Evolutionary conservation across 2,888 invertebrate genomes (phyloP).

Genomic region (Drosophila formosana): DNA sequence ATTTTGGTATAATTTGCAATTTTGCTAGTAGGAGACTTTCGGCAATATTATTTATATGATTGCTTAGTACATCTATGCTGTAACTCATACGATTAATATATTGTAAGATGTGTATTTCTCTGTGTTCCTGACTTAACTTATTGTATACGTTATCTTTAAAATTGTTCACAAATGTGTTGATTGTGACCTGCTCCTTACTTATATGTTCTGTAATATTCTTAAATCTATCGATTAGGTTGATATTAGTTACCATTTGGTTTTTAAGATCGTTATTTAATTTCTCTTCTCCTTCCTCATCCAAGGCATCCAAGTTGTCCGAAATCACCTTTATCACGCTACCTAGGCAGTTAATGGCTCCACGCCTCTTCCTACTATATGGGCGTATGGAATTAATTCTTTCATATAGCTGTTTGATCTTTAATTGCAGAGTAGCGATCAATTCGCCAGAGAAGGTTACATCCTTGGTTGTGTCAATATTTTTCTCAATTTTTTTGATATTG

Average conservation of each 20-base stretch:
- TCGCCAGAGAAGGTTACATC: background rate
- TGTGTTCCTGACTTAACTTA: background rate
- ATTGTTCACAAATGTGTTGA: too few relatives aligned
- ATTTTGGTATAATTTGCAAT: background rate
- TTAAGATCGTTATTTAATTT: background rate
- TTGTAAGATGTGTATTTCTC: background rate
- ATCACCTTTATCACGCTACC: background rate
- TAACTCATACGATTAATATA: background rate
- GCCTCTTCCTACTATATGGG: too few relatives aligned
- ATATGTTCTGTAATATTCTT: too few relatives aligned
- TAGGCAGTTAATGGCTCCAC: background rate
- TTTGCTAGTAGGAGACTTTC: background rate
- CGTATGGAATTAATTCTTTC: background rate
- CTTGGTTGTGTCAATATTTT: background rate
- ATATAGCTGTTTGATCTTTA: background rate
- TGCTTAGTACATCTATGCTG: background rate
- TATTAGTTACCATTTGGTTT: background rate
- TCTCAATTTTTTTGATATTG: background rate
- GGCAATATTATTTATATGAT: too few relatives aligned
- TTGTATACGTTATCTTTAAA: background rate
- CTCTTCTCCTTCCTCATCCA: background rate
- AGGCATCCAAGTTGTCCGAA: slow-evolving; percentile 2
- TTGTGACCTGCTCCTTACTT: too few relatives aligned
- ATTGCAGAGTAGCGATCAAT: background rate
- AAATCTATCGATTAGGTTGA: background rate